Evolutionary conservation across 2,888 invertebrate genomes (phyloP).

Genomic region (Ichneumoninae sp.): DNA sequence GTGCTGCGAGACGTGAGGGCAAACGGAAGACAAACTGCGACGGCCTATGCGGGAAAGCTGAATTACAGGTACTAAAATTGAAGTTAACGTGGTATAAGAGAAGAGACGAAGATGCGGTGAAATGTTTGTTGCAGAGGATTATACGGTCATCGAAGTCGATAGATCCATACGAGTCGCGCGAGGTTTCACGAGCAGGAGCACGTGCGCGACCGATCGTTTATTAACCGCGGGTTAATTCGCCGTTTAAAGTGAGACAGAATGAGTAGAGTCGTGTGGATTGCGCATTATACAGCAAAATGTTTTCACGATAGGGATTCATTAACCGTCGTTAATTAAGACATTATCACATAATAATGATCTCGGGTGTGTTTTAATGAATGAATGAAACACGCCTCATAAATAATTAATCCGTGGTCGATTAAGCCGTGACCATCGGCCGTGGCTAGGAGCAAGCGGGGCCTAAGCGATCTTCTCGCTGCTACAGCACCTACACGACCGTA

Average conservation of each 20-base stretch:
- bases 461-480: conserved; percentile 15
- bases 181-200: conserved; percentile 51
- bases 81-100: neutral
- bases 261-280: conserved; percentile 57
- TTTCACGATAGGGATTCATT: conserved; percentile 83
- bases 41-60: conserved; percentile 15
- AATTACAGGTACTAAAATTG: conserved; percentile 1
- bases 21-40: conserved; percentile 38
- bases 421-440: conserved; percentile 80
- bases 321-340: conserved; percentile 84
- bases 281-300: conserved; percentile 79
- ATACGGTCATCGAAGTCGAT: conserved; percentile 26
- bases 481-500: conserved; percentile 14
- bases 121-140: conserved; percentile 14
- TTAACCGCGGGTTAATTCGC: conserved; percentile 82
- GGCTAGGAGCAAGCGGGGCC: conserved; percentile 70
- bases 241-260: conserved; percentile 75
- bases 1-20: conserved; percentile 45
- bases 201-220: conserved; percentile 78
- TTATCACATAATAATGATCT: conserved; percentile 85
- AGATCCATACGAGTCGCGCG: conserved; percentile 43
- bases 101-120: conserved; percentile 14
- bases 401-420: conserved; percentile 82
- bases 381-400: conserved; percentile 84
- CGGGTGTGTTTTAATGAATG: conserved; percentile 83